These are phyloP conservation scores for Sebastes kiyomatsui DNA, from an alignment of 2,797 vertebrate genomes.

Conservation along the genomic window DNA sequence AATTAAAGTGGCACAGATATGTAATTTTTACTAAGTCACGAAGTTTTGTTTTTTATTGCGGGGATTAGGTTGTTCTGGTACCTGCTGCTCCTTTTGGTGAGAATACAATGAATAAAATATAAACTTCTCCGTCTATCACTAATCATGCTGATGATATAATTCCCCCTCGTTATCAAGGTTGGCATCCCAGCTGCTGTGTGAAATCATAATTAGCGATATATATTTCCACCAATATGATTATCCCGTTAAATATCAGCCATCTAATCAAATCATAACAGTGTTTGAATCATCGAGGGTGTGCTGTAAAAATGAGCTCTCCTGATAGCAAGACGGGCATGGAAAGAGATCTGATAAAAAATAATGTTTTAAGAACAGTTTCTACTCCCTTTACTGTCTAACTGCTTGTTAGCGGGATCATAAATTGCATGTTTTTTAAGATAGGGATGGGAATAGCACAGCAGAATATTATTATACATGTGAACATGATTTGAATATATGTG, in stretches of 20 bases:
- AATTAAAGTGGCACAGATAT: constrained; percentile 47
- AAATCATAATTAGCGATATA: constrained; percentile 42
- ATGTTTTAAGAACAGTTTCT: not conserved
- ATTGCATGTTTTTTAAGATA: not conserved
- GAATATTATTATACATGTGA: not conserved
- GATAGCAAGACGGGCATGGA: not conserved
- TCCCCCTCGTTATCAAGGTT: constrained; percentile 17
- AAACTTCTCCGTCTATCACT: not conserved
- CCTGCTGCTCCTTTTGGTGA: constrained; percentile 11
- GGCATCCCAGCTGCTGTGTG: constrained; percentile 31
- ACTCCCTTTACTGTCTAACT: not conserved
- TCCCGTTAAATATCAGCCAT: constrained; percentile 33
- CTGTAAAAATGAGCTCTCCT: not conserved
- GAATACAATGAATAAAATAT: constrained; percentile 24
- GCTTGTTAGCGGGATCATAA: not conserved
- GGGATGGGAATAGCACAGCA: not conserved
- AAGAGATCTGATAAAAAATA: not conserved
- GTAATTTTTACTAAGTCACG: not conserved
- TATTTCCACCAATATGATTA: constrained; percentile 16
- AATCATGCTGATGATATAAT: constrained; percentile 15
- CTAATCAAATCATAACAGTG: constrained; percentile 40
- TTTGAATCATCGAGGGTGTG: constrained; percentile 11
- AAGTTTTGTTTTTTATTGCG: constrained; percentile 1
- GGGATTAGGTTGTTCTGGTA: not conserved
- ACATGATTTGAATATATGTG: not conserved